Base-by-base conservation (phyloP, 2,113 vertebrate species). In the Athene noctua region DNA sequence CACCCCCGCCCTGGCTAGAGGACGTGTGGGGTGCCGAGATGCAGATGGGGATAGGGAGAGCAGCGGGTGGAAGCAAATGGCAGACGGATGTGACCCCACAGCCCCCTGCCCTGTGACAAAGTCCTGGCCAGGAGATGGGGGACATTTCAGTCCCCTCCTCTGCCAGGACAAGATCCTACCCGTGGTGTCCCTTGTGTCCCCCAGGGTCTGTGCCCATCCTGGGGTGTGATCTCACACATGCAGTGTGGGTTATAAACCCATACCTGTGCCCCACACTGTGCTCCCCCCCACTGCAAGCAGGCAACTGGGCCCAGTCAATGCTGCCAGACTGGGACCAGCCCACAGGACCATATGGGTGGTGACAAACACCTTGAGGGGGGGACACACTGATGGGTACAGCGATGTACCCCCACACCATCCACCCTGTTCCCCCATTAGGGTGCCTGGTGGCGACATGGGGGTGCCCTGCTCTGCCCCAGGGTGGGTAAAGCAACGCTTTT, bases 31-130 rank as follows among this genome's bases (percentile, higher is more conserved):
- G 38, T 71, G 38, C 38, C 0, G 6, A 47, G 52, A 51, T 78
- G 68, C 20, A 0, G 7, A 18, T 57, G 58, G 47, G 46, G 38
- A 66, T 1, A 5, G 36, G 58, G 36, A 71, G 38, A 66, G 71
- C 0, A 0, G 58, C 11, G 7, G n/a, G 27, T n/a, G 47, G 79
- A 71, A 90, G 36, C 18, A 47, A 82, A 86, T 17, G 20, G 17
- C 38, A 62, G 59, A 29, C 34, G 68, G 65, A 71, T 52, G 68
- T 0, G 7, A 29, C 44, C 79, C 47, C 3, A 0, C 51, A 54
- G n/a, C 38, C 20, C 38, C 23, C 15, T 1, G 0, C 18, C n/a
- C 46, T 18, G 8, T 0, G 0, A 38, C 12, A 9, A 34, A 44
- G 36, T 34, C 79, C 32, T 4, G 5, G 21, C 10, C 49, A 40